phyloP scores from a whole-genome alignment of 2,797 vertebrate species.

The Parauchenoglanis ngamensis region DNA sequence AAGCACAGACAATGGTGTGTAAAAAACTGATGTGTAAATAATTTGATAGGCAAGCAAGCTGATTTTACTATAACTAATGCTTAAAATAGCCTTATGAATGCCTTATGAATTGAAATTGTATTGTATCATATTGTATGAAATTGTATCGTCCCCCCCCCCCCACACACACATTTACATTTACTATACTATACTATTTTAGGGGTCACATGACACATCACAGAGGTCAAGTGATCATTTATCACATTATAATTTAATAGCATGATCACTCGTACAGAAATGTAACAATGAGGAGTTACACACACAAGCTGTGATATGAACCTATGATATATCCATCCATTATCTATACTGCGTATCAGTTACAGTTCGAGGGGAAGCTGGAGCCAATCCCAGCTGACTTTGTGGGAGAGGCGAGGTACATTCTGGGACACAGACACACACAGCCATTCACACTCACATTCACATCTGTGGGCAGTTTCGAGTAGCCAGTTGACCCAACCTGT shows the following conservation, averaged over 20 bases:
- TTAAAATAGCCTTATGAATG: not conserved
- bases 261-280: not conserved
- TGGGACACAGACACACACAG: too few relatives aligned
- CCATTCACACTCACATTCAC: too few relatives aligned
- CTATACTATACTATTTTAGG: conserved; percentile 18
- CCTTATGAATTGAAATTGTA: not conserved
- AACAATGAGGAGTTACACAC: not conserved
- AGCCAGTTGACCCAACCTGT: too few relatives aligned
- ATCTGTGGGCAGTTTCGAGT: too few relatives aligned
- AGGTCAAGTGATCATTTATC: conserved; percentile 41
- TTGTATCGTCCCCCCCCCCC: not conserved
- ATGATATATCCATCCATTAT: too few relatives aligned
- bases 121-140: not conserved
- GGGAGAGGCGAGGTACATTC: too few relatives aligned
- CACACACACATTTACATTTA: conserved; percentile 30
- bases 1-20: not conserved
- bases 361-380: too few relatives aligned
- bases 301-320: not conserved
- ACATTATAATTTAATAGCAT: conserved; percentile 23
- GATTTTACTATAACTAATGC: not conserved
- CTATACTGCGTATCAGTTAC: too few relatives aligned
- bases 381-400: too few relatives aligned
- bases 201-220: conserved; percentile 23
- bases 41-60: not conserved
- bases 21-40: not conserved